Conservation (phyloP, 2,888 invertebrate species). For the Andrena bucephala region DNA sequence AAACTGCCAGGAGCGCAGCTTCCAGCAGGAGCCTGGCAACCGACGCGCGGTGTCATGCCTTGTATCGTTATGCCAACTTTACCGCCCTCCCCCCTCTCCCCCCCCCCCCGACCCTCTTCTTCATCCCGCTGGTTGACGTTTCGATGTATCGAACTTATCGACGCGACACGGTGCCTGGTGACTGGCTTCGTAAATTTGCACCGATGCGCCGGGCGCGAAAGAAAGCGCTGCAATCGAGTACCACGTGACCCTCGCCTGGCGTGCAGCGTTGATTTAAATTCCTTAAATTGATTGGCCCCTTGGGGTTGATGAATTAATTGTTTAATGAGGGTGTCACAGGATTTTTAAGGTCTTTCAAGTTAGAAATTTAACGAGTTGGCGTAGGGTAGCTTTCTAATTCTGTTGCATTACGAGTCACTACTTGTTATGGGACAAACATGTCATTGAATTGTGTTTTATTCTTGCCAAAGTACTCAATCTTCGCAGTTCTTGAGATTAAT, state of each 20-base stretch:
- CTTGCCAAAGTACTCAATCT: background rate
- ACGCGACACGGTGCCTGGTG: slow-evolving; percentile 61
- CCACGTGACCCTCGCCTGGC: slow-evolving; percentile 12
- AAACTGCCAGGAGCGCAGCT: slow-evolving; percentile 80
- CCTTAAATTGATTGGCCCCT: background rate
- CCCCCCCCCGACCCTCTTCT: background rate
- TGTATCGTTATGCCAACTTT: slow-evolving; percentile 30
- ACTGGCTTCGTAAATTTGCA: slow-evolving; percentile 59
- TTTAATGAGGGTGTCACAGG: no score
- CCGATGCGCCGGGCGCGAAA: slow-evolving; percentile 55
- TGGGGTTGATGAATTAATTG: background rate
- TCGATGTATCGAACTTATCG: slow-evolving; percentile 78
- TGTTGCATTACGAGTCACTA: no score
- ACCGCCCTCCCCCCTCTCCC: background rate
- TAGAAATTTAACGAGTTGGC: no score
- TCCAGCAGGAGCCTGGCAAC: slow-evolving; percentile 73
- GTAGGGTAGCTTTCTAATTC: no score
- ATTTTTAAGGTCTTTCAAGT: no score
- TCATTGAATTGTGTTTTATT: background rate
- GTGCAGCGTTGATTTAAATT: background rate
- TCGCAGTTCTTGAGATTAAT: background rate
- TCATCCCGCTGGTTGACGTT: slow-evolving; percentile 46
- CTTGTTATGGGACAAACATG: background rate
- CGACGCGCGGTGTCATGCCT: slow-evolving; percentile 33
- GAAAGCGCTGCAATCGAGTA: slow-evolving; percentile 40